phyloP scores from a whole-genome alignment of 1,140 invertebrate genomes.

The Micrasema longulum region DNA sequence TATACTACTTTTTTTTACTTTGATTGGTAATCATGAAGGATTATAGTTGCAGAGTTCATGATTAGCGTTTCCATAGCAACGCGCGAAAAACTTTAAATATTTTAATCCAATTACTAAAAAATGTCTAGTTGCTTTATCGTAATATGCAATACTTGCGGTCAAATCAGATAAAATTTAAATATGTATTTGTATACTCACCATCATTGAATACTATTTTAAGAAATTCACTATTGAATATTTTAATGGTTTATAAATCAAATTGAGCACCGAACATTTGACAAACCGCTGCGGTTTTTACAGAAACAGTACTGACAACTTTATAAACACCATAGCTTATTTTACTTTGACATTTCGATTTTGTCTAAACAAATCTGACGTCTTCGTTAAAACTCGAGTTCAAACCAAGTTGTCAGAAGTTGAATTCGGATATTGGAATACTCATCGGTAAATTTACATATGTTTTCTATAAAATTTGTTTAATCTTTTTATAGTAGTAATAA shows the following conservation, averaged over 20 bases:
- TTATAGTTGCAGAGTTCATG: no score
- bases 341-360: slow-evolving; percentile 4
- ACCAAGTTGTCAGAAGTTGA: no score
- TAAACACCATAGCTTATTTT: slow-evolving; percentile 15
- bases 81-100: slow-evolving; percentile 21
- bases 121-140: neutral
- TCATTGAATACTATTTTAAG: slow-evolving; percentile 2
- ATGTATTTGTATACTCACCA: slow-evolving; percentile 1
- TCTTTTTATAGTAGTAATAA: no score
- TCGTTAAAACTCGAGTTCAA: neutral
- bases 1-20: no score
- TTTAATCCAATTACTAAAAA: slow-evolving; percentile 24
- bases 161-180: neutral
- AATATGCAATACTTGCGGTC: neutral
- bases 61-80: slow-evolving; percentile 20
- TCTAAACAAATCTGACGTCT: slow-evolving; percentile 5
- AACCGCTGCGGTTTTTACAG: neutral
- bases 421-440: no score
- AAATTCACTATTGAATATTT: no score
- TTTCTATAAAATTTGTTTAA: no score
- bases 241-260: no score
- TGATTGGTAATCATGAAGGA: no score
- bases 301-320: slow-evolving; percentile 19
- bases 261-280: no score
- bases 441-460: no score